Base-by-base conservation (phyloP, 2,888 invertebrate genomes). In the Cephus spinipes region DNA sequence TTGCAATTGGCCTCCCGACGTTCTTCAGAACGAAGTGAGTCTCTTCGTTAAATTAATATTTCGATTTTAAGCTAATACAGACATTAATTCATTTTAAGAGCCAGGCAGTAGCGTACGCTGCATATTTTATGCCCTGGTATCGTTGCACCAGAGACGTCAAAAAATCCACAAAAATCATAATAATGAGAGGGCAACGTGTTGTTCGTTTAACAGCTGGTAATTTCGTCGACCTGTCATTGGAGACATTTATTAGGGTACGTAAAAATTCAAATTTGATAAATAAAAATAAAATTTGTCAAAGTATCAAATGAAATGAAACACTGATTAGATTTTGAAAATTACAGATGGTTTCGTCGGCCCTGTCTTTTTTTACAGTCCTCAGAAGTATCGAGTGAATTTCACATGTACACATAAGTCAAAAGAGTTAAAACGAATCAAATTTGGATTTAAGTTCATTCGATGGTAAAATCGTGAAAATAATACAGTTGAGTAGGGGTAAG, bases 1-100 rank as follows among this genome's bases (percentile, higher is more conserved):
- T 11, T 85, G 85, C 76, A 87, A 86, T 36, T 87, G 86, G 86
- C 84, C 86, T 35, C 82, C 86, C 23, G 83, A 87, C 35, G 69
- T 82, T 71, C 83, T 86, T 11, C 69, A 77, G 4, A 75, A 77
- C 9, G 82, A 85, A 77, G 86, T 86, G 71, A 76, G 80, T 76
- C 35, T 35, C 35, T 12, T 35, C 0, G 3, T 68, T 71, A 55
- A 11, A 33, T 32, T 3, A 12, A 11, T 4, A 32, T 2, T 12
- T n/a, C 2, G 12, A 31, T 31, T 68, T 23, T 34, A 36, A 69
- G 1, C 9, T 3, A 23, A 74, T 76, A 1, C 12, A 33, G 15
- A 15, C 9, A 12, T 23, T 1, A 11, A 36, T 3, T 23, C 2
- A 74, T 30, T 76, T 73, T 34, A 77, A 87, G 87, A 86, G 85